These are phyloP conservation scores for Willisornis vidua DNA, from an alignment of 2,113 vertebrate species.

Conservation along the genomic window DNA sequence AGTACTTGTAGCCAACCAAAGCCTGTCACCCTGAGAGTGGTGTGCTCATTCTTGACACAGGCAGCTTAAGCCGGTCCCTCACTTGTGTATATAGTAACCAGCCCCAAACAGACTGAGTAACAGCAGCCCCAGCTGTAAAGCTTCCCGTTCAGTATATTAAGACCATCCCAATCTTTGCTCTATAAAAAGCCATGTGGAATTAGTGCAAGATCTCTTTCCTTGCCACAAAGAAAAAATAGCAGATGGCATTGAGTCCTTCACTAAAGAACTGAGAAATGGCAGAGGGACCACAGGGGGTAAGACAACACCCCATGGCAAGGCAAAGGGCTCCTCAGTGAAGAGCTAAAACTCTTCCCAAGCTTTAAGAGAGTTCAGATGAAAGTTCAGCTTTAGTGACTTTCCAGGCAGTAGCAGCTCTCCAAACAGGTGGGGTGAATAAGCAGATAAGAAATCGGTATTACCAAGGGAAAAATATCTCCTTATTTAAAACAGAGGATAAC, in stretches of 20 bases:
- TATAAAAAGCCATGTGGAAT: constrained; percentile 42
- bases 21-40: not conserved
- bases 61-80: not conserved
- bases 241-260: not conserved
- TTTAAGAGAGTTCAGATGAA: not conserved
- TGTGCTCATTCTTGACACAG: not conserved
- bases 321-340: not conserved
- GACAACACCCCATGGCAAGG: not conserved
- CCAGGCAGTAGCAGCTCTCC: not conserved
- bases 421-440: not conserved
- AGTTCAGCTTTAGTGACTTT: not conserved
- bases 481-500: not conserved
- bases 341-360: not conserved
- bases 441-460: not conserved
- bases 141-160: not conserved
- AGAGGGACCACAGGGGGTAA: not conserved
- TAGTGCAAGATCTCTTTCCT: constrained; percentile 5
- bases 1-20: not conserved
- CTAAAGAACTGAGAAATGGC: constrained; percentile 5
- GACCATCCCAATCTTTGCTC: constrained; percentile 17
- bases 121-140: not conserved
- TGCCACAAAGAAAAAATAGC: constrained; percentile 42
- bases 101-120: not conserved
- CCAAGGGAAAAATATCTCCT: not conserved
- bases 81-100: not conserved